Evolutionary conservation across 1,140 invertebrate species (phyloP).

Genomic region (Drosophila ohnishii): DNA sequence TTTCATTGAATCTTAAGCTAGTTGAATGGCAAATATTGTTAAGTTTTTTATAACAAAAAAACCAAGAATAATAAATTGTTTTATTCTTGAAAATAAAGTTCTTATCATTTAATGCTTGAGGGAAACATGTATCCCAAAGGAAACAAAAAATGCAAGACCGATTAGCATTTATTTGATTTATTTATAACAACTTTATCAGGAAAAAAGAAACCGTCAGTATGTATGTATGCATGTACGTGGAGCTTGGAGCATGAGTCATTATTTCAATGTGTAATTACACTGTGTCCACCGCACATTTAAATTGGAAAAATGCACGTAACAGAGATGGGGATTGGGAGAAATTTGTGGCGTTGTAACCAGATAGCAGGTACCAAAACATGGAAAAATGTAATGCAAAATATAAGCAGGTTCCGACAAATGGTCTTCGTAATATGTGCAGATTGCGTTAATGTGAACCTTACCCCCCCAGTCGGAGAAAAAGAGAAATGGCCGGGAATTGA

Average conservation of each 20-base stretch:
- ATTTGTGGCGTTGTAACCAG: conserved; percentile 4
- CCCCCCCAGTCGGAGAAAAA: conserved; percentile 15
- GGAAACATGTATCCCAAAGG: not conserved
- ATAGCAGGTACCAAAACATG: conserved; percentile 2
- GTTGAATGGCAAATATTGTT: too few relatives aligned
- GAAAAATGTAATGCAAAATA: not conserved
- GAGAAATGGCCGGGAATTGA: conserved; percentile 35
- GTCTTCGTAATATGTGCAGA: not conserved
- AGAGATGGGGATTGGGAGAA: conserved; percentile 5
- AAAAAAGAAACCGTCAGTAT: not conserved
- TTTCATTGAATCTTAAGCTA: too few relatives aligned
- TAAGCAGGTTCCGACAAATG: not conserved
- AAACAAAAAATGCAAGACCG: not conserved
- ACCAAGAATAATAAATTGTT: too few relatives aligned
- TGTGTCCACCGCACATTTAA: conserved; percentile 10
- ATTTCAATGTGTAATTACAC: conserved; percentile 10
- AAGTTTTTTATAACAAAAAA: too few relatives aligned
- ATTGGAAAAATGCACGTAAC: conserved; percentile 21
- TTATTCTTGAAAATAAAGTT: too few relatives aligned
- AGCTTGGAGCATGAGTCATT: conserved; percentile 17
- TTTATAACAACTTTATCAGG: conserved; percentile 9
- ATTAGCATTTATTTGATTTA: conserved; percentile 4
- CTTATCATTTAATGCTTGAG: not conserved
- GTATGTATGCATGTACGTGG: not conserved
- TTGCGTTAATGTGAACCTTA: conserved; percentile 16